phyloP scores from a whole-genome alignment of 2,113 vertebrate genomes.

The Chloroceryle aenea region DNA sequence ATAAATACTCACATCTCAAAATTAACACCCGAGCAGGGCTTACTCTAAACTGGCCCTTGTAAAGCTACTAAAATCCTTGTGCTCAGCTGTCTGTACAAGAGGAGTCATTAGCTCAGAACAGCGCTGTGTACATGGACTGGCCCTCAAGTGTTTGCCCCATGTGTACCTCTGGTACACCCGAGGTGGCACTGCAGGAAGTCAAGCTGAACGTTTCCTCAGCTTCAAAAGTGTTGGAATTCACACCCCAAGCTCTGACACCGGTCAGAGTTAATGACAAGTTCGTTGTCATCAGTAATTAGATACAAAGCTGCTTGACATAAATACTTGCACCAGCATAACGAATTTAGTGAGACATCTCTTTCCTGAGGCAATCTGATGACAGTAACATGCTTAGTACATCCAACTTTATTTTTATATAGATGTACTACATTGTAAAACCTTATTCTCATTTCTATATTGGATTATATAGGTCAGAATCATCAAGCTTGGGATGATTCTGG shows the following conservation, averaged over 20 bases:
- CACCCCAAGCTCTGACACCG: not conserved
- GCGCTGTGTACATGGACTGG: not conserved
- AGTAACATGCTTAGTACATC: not conserved
- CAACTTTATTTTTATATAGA: not conserved
- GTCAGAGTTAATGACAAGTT: not conserved
- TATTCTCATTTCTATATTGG: not conserved
- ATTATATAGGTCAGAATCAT: not conserved
- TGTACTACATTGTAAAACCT: not conserved
- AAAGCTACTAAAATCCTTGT: not conserved
- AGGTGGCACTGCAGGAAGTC: not conserved
- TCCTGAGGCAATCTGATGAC: not conserved
- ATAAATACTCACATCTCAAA: not conserved
- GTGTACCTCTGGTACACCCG: not conserved
- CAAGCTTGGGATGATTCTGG: not conserved
- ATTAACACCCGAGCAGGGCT: not conserved
- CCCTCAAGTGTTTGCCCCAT: rapidly evolving
- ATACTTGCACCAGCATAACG: not conserved
- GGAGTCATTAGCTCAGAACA: not conserved
- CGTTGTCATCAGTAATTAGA: not conserved
- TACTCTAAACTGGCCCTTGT: not conserved
- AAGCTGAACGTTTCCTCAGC: not conserved
- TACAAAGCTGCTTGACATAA: not conserved
- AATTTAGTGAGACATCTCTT: not conserved
- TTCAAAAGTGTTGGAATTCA: not conserved
- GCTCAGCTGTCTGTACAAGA: not conserved